Percentiles rank a stretch among this genome's conserved stretches.
phyloP scores from a whole-genome alignment of 2,888 invertebrate genomes.

The Agrenia bidenticulata region DNA sequence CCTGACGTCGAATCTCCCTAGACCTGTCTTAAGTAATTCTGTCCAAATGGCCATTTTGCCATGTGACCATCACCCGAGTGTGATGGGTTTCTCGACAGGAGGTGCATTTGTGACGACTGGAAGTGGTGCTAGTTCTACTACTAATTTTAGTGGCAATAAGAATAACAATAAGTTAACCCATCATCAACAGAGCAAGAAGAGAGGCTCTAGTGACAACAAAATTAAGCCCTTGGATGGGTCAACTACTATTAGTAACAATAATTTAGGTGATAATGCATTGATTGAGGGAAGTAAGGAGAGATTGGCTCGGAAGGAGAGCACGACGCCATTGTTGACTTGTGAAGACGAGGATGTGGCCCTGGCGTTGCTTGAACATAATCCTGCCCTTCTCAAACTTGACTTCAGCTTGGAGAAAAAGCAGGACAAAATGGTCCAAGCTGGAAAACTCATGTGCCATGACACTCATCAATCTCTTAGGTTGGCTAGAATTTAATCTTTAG shows the following conservation, averaged over 20 bases:
- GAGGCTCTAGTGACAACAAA: constrained; percentile 18
- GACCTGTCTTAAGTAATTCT: constrained; percentile 40
- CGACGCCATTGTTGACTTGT: constrained; percentile 54
- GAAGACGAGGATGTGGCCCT: constrained; percentile 64
- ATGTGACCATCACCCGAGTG: constrained; percentile 39
- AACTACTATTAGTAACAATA: neutral
- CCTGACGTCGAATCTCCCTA: constrained; percentile 44
- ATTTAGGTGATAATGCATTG: neutral
- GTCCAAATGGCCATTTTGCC: constrained; percentile 49
- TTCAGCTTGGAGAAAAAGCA: constrained; percentile 76
- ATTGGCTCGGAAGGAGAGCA: constrained; percentile 43
- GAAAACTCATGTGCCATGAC: constrained; percentile 71
- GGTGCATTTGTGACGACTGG: constrained; percentile 4
- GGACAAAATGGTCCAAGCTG: constrained; percentile 74
- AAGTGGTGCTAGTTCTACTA: constrained; percentile 22
- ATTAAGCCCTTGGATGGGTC: constrained; percentile 12
- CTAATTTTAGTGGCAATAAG: constrained; percentile 22
- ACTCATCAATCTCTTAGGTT: constrained; percentile 58
- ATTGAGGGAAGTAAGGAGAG: constrained; percentile 16
- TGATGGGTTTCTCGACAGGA: constrained; percentile 1
- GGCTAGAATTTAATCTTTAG: too few relatives aligned
- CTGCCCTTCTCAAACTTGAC: constrained; percentile 59
- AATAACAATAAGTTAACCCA: constrained; percentile 24
- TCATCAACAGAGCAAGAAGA: constrained; percentile 12
- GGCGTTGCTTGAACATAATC: constrained; percentile 56